These are phyloP conservation scores for Leucopsar rothschildi DNA, from an alignment of 2,113 vertebrate species.

Conservation along the genomic window DNA sequence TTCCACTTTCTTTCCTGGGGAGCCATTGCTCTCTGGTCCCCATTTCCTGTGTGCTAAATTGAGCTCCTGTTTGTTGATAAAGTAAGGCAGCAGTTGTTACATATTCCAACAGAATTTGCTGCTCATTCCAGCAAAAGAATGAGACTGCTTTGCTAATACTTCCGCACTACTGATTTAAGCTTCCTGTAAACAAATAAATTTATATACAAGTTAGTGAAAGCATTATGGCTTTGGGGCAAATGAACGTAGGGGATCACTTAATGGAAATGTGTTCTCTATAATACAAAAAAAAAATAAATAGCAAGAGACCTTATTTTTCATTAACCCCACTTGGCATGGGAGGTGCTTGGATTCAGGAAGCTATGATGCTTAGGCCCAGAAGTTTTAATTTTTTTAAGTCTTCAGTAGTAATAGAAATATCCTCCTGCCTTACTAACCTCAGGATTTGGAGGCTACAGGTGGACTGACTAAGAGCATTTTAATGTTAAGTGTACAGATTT, in stretches of 20 bases:
- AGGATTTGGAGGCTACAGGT: neutral
- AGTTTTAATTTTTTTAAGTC: neutral
- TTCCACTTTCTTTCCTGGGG: neutral
- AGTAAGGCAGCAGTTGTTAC: neutral
- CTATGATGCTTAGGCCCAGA: neutral
- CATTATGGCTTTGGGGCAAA: neutral
- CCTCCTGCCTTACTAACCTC: neutral
- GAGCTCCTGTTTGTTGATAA: neutral
- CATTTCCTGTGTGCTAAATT: neutral
- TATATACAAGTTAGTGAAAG: neutral
- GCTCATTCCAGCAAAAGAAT: neutral
- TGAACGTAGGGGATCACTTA: neutral
- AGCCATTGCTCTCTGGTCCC: neutral
- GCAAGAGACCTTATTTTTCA: neutral
- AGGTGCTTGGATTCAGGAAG: neutral
- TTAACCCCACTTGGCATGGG: neutral
- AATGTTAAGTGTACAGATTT: neutral
- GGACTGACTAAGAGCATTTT: neutral
- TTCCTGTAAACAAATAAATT: constrained; percentile 5
- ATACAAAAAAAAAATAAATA: neutral
- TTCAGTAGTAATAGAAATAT: neutral
- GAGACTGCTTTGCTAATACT: neutral
- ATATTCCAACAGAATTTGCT: neutral
- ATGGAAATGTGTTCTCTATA: neutral
- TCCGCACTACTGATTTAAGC: neutral